phyloP scores from a whole-genome alignment of 2,797 vertebrate species.

The Bucorvus abyssinicus region DNA sequence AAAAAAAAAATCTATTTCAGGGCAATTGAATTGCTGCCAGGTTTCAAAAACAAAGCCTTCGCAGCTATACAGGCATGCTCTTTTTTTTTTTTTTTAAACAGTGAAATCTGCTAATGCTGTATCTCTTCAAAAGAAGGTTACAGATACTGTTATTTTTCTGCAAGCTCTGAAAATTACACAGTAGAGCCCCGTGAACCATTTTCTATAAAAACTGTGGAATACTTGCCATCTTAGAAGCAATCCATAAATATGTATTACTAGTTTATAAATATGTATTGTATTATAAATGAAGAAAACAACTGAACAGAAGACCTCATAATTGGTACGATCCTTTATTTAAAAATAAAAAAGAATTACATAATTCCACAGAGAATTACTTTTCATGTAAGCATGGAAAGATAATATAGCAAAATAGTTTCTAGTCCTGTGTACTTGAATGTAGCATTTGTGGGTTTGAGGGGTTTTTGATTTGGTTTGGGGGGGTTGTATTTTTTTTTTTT shows the following conservation, averaged over 20 bases:
- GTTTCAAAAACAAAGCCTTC: not conserved
- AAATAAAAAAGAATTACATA: not conserved
- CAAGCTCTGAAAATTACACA: not conserved
- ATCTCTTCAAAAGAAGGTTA: not conserved
- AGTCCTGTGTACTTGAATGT: not conserved
- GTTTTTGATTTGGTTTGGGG: not conserved
- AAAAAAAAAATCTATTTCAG: not conserved
- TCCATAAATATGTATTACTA: constrained; percentile 20
- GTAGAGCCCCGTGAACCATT: not conserved
- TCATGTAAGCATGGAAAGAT: not conserved
- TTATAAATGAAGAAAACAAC: constrained; percentile 33
- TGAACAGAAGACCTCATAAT: constrained; percentile 25
- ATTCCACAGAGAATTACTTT: not conserved
- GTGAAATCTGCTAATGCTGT: not conserved
- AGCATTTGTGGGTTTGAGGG: not conserved
- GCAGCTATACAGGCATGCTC: not conserved
- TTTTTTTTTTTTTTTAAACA: not conserved
- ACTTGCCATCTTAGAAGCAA: not conserved
- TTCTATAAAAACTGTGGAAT: not conserved
- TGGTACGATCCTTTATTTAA: not conserved
- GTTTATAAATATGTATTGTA: constrained; percentile 39
- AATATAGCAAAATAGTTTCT: not conserved
- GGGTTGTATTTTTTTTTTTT: no score
- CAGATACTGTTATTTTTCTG: not conserved
- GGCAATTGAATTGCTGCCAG: not conserved